Conservation (phyloP, 2,797 vertebrate genomes). For the Melanotaenia nigrans region DNA sequence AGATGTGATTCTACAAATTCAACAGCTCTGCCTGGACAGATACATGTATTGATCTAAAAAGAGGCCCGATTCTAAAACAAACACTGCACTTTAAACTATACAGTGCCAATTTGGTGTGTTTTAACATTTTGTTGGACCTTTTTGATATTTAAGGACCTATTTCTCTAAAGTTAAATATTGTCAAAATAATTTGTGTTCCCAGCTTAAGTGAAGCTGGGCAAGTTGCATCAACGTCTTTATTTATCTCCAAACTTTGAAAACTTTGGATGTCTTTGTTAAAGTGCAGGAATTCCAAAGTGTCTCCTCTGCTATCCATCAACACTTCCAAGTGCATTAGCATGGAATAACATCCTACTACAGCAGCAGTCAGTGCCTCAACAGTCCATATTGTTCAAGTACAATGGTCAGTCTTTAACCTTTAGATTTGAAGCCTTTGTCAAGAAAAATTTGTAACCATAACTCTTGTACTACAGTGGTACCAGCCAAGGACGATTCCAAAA, state of each 20-base stretch:
- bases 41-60: not conserved
- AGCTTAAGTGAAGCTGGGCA: conserved; percentile 17
- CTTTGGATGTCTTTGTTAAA: conserved; percentile 73
- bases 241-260: conserved; percentile 37
- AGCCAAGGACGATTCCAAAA: conserved; percentile 35
- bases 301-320: conserved; percentile 31
- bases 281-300: conserved; percentile 79
- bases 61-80: no score
- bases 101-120: not conserved
- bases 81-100: no score
- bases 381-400: conserved; percentile 36
- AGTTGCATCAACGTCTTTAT: conserved; percentile 21
- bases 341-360: conserved; percentile 46
- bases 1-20: no score
- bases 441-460: conserved; percentile 4
- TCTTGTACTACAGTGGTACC: conserved; percentile 32
- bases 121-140: no score
- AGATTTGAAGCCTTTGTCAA: conserved; percentile 22
- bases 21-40: not conserved
- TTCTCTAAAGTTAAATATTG: not conserved
- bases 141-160: no score
- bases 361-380: conserved; percentile 37
- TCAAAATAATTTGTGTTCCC: conserved; percentile 29
- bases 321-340: conserved; percentile 38
- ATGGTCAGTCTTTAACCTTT: conserved; percentile 6